Conservation (phyloP, 2,888 invertebrate genomes). For the Bugulina stolonifera region DNA sequence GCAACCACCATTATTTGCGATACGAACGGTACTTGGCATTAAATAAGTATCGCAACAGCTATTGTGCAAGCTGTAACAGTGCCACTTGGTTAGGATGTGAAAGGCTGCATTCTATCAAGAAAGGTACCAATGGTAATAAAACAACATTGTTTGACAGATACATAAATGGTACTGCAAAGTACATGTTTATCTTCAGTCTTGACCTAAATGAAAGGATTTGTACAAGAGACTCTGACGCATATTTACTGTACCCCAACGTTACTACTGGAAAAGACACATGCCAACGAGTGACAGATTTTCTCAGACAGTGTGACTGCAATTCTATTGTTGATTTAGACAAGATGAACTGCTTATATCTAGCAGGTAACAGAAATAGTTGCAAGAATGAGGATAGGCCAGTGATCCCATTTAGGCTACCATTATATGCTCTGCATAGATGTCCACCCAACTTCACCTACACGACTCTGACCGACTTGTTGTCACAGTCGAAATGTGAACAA, state of each 20-base stretch:
- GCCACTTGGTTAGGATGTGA: background rate
- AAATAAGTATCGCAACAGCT: slow-evolving; percentile 3
- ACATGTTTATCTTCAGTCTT: background rate
- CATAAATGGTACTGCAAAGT: background rate
- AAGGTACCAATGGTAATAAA: background rate
- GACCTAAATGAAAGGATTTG: slow-evolving; percentile 11
- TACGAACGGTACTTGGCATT: background rate
- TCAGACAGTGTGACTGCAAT: slow-evolving; percentile 17
- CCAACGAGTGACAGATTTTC: background rate
- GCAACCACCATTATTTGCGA: background rate
- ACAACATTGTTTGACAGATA: background rate
- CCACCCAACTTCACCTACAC: too few species aligned
- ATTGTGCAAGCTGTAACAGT: slow-evolving; percentile 15
- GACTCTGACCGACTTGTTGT: too few species aligned
- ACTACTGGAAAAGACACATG: slow-evolving; percentile 3
- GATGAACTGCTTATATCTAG: too few species aligned
- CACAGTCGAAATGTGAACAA: too few species aligned
- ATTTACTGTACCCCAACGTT: background rate
- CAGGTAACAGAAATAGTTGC: too few species aligned
- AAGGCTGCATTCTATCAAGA: background rate
- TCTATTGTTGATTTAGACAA: background rate
- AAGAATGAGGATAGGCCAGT: too few species aligned
- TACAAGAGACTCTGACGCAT: slow-evolving; percentile 9
- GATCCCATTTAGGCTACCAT: too few species aligned
- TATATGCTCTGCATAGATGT: too few species aligned